Evolutionary conservation across 2,797 vertebrate genomes (phyloP), one percentile per base, ranked within the genome.

Genomic region (Mus minutoides): DNA sequence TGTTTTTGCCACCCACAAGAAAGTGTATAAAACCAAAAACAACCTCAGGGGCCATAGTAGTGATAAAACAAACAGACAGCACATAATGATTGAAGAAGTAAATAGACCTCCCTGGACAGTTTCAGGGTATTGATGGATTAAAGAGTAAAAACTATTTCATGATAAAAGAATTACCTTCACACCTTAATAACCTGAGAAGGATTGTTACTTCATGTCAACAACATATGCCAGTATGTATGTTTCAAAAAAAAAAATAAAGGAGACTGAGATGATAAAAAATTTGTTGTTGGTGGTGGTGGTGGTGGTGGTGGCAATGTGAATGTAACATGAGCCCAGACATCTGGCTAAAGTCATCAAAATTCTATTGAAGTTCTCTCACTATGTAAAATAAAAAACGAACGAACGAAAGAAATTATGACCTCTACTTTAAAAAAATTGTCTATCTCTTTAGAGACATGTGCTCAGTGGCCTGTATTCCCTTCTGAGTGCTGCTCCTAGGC

Each of bases 401-500:
- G 49, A 85, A 24, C 37, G 0, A 13, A 52, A 73, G 12, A 37
- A 56, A 56, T 2, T 37, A 3, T 54, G 16, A 26, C 4, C 10
- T 58, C 60, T 16, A 54, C 69, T 87, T 67, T 67, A 54, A 67
- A 76, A 54, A 69, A n/a, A 7, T 26, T 69, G 10, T 71, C 37
- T 86, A 26, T 13, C 46, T 86, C 43, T 90, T 87, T 29, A 37
- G n/a, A 77, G 9, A 0, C 21, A 73, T 54, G 34, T n/a, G 12
- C 16, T 90, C 82, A 49, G 2, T 3, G 31, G 4, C 24, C 14
- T 71, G 22, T 10, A 71, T 80, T 71, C 43, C 46, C 31, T 26
- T 19, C 31, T 88, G 67, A 62, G 6, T 2, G 29, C 16, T 78
- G 12, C 0, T 21, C 1, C 52, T 6, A 3, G 1, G n/a, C 6